These are phyloP conservation scores for Phlogophora meticulosa DNA, from an alignment of 2,888 invertebrate genomes.

Conservation along the genomic window DNA sequence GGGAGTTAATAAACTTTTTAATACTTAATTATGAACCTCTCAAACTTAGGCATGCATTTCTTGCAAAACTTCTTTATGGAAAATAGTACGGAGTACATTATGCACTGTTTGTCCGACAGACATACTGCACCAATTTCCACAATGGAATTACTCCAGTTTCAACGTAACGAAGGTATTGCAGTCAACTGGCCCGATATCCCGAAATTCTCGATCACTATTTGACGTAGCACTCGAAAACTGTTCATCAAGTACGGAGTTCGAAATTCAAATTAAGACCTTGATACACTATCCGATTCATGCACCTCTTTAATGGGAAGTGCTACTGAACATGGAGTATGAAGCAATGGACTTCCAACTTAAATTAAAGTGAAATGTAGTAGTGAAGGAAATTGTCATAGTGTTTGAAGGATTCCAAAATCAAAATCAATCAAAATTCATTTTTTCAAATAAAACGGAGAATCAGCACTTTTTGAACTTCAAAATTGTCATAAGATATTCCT, in stretches of 20 bases:
- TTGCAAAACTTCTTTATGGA: not conserved
- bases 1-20: slow-evolving; percentile 56
- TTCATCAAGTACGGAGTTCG: slow-evolving; percentile 68
- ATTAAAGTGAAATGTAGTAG: not conserved
- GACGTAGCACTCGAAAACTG: slow-evolving; percentile 70
- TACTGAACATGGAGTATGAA: slow-evolving; percentile 34
- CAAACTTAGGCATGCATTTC: slow-evolving; percentile 18
- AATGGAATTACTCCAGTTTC: slow-evolving; percentile 16
- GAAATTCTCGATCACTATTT: slow-evolving; percentile 61
- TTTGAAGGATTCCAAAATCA: no score
- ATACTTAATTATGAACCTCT: slow-evolving; percentile 50
- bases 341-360: slow-evolving; percentile 28
- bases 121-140: slow-evolving; percentile 25
- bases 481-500: no score
- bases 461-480: no score
- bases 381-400: not conserved
- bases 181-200: slow-evolving; percentile 11
- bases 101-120: slow-evolving; percentile 7
- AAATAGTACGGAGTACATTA: not conserved
- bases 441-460: no score
- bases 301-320: slow-evolving; percentile 58
- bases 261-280: slow-evolving; percentile 77
- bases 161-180: slow-evolving; percentile 52
- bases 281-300: slow-evolving; percentile 74
- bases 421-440: no score